Percentiles rank a stretch among this genome's conserved stretches.
Evolutionary conservation across 2,113 vertebrate genomes (phyloP).

Genomic region (Scopus umbretta): DNA sequence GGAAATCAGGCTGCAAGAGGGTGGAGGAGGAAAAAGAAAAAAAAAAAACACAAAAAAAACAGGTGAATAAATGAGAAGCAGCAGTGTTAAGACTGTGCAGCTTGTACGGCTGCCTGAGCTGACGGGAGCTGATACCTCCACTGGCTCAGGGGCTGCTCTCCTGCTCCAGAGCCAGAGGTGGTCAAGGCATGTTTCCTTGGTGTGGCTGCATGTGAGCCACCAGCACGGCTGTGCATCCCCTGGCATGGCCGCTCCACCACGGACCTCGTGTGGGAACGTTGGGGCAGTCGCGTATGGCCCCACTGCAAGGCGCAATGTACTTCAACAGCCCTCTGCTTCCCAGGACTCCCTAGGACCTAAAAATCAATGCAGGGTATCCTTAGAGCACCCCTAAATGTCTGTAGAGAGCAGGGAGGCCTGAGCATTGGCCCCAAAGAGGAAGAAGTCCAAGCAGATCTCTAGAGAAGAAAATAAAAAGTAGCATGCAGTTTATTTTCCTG

Average conservation of each 20-base stretch:
- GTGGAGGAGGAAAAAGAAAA: background rate
- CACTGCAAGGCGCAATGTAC: rapidly evolving
- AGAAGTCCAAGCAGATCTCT: background rate
- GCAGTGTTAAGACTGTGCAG: background rate
- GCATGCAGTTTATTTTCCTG: background rate
- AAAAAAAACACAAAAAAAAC: background rate
- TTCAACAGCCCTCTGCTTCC: background rate
- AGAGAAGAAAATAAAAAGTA: background rate
- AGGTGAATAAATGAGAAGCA: constrained; percentile 45
- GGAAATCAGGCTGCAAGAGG: background rate
- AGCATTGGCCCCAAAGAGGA: background rate
- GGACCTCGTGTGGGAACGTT: rapidly evolving
- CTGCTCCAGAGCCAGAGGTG: background rate
- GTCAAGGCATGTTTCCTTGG: background rate
- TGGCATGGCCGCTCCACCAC: rapidly evolving
- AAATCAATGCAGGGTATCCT: background rate
- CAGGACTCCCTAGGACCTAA: background rate
- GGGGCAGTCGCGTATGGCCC: background rate
- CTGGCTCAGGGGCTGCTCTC: background rate
- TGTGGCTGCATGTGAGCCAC: rapidly evolving
- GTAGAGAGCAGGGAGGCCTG: background rate
- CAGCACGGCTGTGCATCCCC: rapidly evolving
- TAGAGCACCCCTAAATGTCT: background rate
- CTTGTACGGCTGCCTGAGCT: background rate
- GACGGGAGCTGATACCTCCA: background rate